These are phyloP conservation scores for Anoura caudifer DNA, from an alignment of 2,113 vertebrate genomes.

Conservation along the genomic window DNA sequence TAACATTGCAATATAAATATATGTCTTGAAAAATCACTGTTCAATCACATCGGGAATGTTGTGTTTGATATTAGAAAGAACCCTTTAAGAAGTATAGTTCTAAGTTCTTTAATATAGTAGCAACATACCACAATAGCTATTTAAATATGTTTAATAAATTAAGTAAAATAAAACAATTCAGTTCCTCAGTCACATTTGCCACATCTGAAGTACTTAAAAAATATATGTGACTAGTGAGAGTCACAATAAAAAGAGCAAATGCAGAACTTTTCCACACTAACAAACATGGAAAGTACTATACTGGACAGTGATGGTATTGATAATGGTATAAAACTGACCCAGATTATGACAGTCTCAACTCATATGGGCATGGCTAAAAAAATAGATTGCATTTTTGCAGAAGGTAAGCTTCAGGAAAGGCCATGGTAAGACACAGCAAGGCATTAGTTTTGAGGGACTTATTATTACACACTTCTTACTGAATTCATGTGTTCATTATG, in stretches of 20 bases:
- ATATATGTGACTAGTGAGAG: background rate
- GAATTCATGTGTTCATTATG: background rate
- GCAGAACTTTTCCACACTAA: background rate
- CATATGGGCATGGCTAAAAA: background rate
- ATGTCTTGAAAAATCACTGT: background rate
- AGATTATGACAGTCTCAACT: background rate
- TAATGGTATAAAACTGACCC: background rate
- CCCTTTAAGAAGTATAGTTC: background rate
- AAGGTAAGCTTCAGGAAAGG: background rate
- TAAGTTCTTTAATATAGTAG: background rate
- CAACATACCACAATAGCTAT: background rate
- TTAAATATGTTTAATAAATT: background rate
- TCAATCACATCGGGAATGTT: background rate
- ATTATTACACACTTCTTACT: background rate
- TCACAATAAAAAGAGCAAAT: background rate
- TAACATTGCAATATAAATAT: background rate
- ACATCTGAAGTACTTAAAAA: background rate
- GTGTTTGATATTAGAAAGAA: background rate
- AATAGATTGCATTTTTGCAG: background rate
- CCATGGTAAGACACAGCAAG: background rate
- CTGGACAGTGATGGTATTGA: background rate
- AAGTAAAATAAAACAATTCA: too few relatives aligned
- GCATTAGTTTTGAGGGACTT: background rate
- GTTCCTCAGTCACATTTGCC: too few relatives aligned
- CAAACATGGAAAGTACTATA: background rate